Evolutionary conservation across 2,888 invertebrate genomes (phyloP), one percentile per base, ranked within the genome.

Genomic region (Philhelius pedissequus): DNA sequence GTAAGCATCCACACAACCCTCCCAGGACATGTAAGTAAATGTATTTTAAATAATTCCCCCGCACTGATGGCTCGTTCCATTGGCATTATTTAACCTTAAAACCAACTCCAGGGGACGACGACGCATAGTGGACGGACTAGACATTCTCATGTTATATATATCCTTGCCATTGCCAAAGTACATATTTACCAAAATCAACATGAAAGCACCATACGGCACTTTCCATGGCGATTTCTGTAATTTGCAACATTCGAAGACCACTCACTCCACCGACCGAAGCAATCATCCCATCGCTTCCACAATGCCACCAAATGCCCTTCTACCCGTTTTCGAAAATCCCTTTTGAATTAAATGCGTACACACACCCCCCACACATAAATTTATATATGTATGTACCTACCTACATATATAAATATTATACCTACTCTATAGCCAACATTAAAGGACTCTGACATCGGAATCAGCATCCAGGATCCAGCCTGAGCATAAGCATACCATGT

Each of bases 151-250:
- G 71, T 68, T 71, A 52, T 48, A 69, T 79, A 69, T 77, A 71
- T 66, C 58, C 81, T 50, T 64, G n/a, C n/a, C n/a, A n/a, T n/a
- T 48, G 69, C 54, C 22, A 54, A 69, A 60, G 75, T 84, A 84
- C 66, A 80, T 84, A 84, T 80, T 75, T 80, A 75, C 75, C 18
- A 60, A 80, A 84, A 75, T 80, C 54, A 84, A 84, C 84, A 84
- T 84, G 66, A 71, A 80, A 84, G 84, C 84, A 84, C 80, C 84
- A 80, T 84, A 84, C 80, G 84, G 84, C 76, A 80, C 75, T 75
- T 84, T 84, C 71, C 80, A 84, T 84, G 76, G 84, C 84, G 84
- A 84, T 84, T 84, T 76, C 84, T 80, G 84, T 84, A 84, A 84
- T 84, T 84, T 84, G 84, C 84, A 84, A 84, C 84, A 84, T 84